Evolutionary conservation across 1,140 invertebrate genomes (phyloP).

Genomic region (Coelopa frigida): DNA sequence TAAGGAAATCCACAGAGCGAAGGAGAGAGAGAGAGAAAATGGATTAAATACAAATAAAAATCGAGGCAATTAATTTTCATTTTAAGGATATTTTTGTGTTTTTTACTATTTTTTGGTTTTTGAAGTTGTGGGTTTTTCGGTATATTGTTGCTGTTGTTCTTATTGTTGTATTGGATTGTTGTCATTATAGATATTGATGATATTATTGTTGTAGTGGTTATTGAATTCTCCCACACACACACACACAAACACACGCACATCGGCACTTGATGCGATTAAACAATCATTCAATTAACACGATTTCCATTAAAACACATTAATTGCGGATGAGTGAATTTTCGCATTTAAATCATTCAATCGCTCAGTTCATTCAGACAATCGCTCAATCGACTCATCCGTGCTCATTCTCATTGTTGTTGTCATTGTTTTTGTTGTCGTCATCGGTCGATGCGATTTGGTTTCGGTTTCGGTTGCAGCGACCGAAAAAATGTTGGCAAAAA

Average conservation of each 20-base stretch:
- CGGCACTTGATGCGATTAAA: too few species aligned
- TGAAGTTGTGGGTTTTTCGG: not conserved
- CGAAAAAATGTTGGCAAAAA: too few species aligned
- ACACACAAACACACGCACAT: not conserved
- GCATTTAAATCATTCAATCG: too few species aligned
- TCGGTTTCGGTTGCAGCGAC: too few species aligned
- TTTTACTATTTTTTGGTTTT: not conserved
- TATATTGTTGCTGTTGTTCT: not conserved
- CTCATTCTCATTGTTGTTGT: too few species aligned
- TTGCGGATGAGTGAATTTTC: slow-evolving; percentile 4
- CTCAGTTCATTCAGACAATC: too few species aligned
- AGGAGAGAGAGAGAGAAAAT: not conserved
- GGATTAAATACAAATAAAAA: not conserved
- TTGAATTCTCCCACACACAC: not conserved
- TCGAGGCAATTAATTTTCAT: slow-evolving; percentile 7
- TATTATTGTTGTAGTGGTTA: not conserved
- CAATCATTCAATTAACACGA: slow-evolving; percentile 11
- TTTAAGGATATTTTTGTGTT: not conserved
- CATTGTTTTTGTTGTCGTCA: too few species aligned
- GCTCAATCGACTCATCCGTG: too few species aligned
- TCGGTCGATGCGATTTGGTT: too few species aligned
- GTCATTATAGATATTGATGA: not conserved
- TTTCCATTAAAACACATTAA: slow-evolving; percentile 10
- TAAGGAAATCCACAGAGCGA: not conserved
- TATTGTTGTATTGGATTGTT: not conserved